These are phyloP conservation scores for Acipenser transmontanus DNA, from an alignment of 2,797 vertebrate genomes.

Conservation along the genomic window DNA sequence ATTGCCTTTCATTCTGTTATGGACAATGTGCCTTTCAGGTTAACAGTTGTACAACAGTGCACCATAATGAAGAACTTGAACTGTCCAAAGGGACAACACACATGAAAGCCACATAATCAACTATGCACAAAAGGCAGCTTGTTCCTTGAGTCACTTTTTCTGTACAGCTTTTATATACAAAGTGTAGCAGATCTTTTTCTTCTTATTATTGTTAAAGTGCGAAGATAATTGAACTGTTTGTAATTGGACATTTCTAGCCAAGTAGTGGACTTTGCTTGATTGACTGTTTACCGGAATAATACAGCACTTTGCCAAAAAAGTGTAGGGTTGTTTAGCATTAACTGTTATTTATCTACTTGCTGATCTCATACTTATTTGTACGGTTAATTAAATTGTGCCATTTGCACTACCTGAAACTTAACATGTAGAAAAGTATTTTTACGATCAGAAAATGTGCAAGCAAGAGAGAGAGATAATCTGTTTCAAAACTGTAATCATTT, in stretches of 20 bases:
- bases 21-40: conserved; percentile 74
- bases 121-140: conserved; percentile 87
- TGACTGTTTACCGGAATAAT: conserved; percentile 69
- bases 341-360: conserved; percentile 63
- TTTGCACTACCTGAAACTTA: conserved; percentile 39
- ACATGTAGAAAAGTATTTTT: conserved; percentile 29
- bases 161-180: conserved; percentile 57
- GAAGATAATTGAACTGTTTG: conserved; percentile 45
- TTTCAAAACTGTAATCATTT: conserved; percentile 47
- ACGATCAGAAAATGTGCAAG: conserved; percentile 39
- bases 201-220: conserved; percentile 42
- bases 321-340: conserved; percentile 67
- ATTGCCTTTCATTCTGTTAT: conserved; percentile 64
- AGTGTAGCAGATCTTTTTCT: conserved; percentile 73
- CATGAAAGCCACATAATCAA: conserved; percentile 53
- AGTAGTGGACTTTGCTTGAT: conserved; percentile 45
- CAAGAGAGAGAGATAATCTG: conserved; percentile 41
- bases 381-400: conserved; percentile 37
- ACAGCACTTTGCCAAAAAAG: conserved; percentile 91
- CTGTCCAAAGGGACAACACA: conserved; percentile 66
- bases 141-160: conserved; percentile 62
- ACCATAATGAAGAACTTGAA: conserved; percentile 82
- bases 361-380: conserved; percentile 56
- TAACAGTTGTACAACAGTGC: conserved; percentile 56
- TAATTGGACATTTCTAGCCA: conserved; percentile 53